These are phyloP conservation scores for Cyanistes caeruleus DNA, from an alignment of 2,113 vertebrate genomes.

Conservation along the genomic window DNA sequence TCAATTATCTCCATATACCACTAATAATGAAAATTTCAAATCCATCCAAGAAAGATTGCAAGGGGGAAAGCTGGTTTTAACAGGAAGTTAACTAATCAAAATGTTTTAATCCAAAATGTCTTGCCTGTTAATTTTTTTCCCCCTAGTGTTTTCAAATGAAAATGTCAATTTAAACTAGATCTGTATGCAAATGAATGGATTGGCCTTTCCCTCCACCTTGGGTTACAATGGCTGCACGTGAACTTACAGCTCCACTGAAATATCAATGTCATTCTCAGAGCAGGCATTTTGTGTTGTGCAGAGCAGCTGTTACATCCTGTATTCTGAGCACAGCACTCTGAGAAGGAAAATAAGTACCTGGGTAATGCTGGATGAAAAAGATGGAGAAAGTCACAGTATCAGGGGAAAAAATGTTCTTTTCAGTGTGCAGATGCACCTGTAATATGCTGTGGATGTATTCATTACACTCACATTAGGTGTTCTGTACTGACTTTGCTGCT, in stretches of 20 bases:
- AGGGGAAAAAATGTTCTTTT: background rate
- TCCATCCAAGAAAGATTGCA: constrained; percentile 4
- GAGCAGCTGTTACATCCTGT: background rate
- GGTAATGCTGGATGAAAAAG: background rate
- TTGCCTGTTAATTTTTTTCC: background rate
- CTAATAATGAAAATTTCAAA: constrained; percentile 55
- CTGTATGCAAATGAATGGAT: background rate
- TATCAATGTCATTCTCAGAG: background rate
- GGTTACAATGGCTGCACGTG: background rate
- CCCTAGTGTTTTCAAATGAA: background rate
- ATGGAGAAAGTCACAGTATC: background rate
- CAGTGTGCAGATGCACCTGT: background rate
- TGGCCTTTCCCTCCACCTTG: background rate
- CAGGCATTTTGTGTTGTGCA: background rate
- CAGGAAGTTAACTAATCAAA: constrained; percentile 27
- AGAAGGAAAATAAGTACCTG: background rate
- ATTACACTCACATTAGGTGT: background rate
- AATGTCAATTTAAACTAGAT: constrained; percentile 25
- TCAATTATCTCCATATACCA: constrained; percentile 41
- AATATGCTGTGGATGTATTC: background rate
- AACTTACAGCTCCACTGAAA: background rate
- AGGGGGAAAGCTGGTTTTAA: background rate
- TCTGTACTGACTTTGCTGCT: background rate
- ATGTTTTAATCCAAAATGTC: constrained; percentile 8
- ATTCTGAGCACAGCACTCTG: background rate